Percentiles rank a stretch among this genome's conserved stretches.
phyloP scores from a whole-genome alignment of 2,888 invertebrate genomes.

The Eupithecia dodoneata region DNA sequence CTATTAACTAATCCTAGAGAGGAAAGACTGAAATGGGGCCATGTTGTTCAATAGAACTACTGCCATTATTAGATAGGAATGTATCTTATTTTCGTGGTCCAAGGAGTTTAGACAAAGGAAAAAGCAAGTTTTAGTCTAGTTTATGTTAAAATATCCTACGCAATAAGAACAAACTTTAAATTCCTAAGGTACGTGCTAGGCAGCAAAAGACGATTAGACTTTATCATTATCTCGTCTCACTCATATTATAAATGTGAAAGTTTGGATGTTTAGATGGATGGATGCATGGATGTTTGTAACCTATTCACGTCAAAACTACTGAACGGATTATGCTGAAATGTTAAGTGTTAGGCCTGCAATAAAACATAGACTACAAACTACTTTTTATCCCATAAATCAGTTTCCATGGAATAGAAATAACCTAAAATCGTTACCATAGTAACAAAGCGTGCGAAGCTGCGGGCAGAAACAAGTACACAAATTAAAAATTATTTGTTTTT shows the following conservation, averaged over 20 bases:
- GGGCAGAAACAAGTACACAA: too few species aligned
- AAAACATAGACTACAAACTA: too few species aligned
- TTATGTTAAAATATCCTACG: neutral
- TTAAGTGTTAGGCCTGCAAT: too few species aligned
- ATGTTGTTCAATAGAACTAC: neutral
- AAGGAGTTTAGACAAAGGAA: neutral
- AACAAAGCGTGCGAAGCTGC: too few species aligned
- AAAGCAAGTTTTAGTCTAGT: neutral
- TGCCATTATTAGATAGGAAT: neutral
- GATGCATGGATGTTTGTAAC: too few species aligned
- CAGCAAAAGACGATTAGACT: neutral
- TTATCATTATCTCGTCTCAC: neutral
- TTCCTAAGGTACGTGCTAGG: neutral
- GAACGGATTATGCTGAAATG: too few species aligned
- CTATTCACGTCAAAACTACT: too few species aligned
- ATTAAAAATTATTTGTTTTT: neutral
- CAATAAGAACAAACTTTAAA: neutral
- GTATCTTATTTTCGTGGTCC: neutral
- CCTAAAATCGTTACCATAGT: too few species aligned
- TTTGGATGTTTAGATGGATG: too few species aligned
- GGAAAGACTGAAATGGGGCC: constrained; percentile 1
- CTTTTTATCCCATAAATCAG: too few species aligned
- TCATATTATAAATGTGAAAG: too few species aligned
- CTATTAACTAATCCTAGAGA: constrained; percentile 43
- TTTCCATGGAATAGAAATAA: too few species aligned